phyloP scores from a whole-genome alignment of 2,797 vertebrate species.

The Agapornis canus region DNA sequence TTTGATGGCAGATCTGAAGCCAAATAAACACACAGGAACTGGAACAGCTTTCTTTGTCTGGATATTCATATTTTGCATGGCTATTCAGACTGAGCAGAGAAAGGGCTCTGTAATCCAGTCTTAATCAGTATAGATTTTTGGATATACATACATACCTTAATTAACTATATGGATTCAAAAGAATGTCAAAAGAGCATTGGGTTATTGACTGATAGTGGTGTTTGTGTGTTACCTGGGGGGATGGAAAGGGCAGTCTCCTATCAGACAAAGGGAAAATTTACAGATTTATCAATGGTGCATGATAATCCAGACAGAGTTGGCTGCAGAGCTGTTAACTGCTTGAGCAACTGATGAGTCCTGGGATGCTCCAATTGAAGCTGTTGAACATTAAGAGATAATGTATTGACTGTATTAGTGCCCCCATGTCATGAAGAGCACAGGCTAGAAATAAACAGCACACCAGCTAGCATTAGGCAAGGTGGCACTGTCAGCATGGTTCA shows the following conservation, averaged over 20 bases:
- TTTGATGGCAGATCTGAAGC: conserved; percentile 52
- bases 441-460: background rate
- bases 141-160: conserved; percentile 34
- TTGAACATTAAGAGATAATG: background rate
- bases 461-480: background rate
- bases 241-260: background rate
- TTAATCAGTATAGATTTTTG: conserved; percentile 68
- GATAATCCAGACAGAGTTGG: background rate
- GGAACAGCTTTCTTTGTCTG: conserved; percentile 44
- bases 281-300: background rate
- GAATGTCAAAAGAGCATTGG: background rate
- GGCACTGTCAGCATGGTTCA: background rate
- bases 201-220: background rate
- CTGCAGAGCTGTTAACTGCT: background rate
- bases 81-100: background rate
- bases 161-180: conserved; percentile 62
- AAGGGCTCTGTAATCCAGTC: conserved; percentile 19
- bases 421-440: background rate
- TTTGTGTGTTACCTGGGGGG: background rate
- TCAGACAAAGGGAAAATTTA: background rate
- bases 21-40: conserved; percentile 49
- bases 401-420: background rate
- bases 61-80: conserved; percentile 35
- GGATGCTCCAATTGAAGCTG: background rate
- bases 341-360: background rate